A percentile compares a stretch with the other conserved stretches of the same genome.
phyloP scores from a whole-genome alignment of 2,113 vertebrate species.

The Platichthys flesus region DNA sequence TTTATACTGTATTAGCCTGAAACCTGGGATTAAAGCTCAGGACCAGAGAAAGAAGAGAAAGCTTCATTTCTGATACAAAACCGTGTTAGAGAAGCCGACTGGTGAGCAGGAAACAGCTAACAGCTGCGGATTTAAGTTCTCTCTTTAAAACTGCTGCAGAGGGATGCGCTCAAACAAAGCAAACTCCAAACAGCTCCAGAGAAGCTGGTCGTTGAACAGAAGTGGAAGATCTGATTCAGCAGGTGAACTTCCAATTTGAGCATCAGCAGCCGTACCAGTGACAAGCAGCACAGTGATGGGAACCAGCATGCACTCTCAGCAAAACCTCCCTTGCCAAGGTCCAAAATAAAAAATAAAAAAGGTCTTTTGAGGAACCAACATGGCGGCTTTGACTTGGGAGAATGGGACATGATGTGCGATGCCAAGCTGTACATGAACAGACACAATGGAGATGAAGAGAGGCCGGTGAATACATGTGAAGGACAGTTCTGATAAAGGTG shows the following conservation, averaged over 20 bases:
- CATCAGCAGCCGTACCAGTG: background rate
- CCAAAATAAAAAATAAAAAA: background rate
- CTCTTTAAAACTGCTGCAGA: background rate
- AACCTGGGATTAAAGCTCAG: constrained; percentile 9
- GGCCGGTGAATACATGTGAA: constrained; percentile 28
- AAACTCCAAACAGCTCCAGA: constrained; percentile 39
- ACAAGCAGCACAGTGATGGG: constrained; percentile 19
- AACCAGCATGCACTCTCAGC: constrained; percentile 45
- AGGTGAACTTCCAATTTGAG: constrained; percentile 17
- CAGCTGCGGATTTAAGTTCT: constrained; percentile 13
- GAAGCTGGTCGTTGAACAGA: background rate
- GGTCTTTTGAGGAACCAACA: constrained; percentile 25
- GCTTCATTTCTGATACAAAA: background rate
- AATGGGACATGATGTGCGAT: constrained; percentile 14
- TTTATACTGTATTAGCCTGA: constrained; percentile 18
- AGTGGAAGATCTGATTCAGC: constrained; percentile 3
- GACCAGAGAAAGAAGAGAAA: background rate
- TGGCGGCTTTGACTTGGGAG: constrained; percentile 15
- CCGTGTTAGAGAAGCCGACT: constrained; percentile 15
- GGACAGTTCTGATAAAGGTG: constrained; percentile 1
- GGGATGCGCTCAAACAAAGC: background rate
- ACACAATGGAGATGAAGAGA: constrained; percentile 51
- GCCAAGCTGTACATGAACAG: constrained; percentile 31
- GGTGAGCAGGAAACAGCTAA: background rate
- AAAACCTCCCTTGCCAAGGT: constrained; percentile 19